Evolutionary conservation across 1,140 invertebrate species (phyloP).

Genomic region (Pseudomyrmex cubaensis): DNA sequence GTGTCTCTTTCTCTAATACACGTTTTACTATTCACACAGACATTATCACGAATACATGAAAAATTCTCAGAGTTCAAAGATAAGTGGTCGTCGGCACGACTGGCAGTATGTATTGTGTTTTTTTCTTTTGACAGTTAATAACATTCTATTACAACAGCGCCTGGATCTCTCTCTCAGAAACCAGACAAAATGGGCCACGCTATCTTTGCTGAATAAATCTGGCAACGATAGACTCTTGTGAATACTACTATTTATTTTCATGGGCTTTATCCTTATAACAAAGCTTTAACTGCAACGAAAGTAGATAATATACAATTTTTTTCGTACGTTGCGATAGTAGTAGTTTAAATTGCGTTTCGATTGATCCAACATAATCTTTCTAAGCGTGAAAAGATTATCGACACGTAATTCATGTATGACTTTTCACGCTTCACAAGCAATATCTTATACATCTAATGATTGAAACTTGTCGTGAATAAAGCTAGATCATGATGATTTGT

Average conservation of each 20-base stretch:
- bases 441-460: constrained; percentile 65
- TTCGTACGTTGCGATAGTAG: constrained; percentile 68
- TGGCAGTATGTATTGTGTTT: constrained; percentile 78
- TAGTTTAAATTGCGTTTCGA: constrained; percentile 57
- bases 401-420: constrained; percentile 29
- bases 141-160: constrained; percentile 58
- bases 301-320: constrained; percentile 79
- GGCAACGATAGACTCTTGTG: constrained; percentile 72
- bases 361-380: constrained; percentile 63
- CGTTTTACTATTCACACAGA: constrained; percentile 55
- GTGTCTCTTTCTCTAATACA: constrained; percentile 39
- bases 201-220: constrained; percentile 67
- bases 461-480: constrained; percentile 58
- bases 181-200: constrained; percentile 31
- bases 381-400: constrained; percentile 52
- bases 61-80: constrained; percentile 62
- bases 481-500: constrained; percentile 68
- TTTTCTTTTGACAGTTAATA: constrained; percentile 60
- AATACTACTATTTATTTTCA: constrained; percentile 78
- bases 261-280: constrained; percentile 71
- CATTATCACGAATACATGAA: constrained; percentile 62
- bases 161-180: constrained; percentile 43
- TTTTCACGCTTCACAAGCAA: constrained; percentile 60
- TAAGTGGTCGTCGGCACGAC: constrained; percentile 73
- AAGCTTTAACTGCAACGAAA: constrained; percentile 77